Percentiles rank a stretch among this genome's conserved stretches.
Evolutionary conservation across 2,888 invertebrate genomes (phyloP).

Genomic region (Leptinotarsa haldemani): DNA sequence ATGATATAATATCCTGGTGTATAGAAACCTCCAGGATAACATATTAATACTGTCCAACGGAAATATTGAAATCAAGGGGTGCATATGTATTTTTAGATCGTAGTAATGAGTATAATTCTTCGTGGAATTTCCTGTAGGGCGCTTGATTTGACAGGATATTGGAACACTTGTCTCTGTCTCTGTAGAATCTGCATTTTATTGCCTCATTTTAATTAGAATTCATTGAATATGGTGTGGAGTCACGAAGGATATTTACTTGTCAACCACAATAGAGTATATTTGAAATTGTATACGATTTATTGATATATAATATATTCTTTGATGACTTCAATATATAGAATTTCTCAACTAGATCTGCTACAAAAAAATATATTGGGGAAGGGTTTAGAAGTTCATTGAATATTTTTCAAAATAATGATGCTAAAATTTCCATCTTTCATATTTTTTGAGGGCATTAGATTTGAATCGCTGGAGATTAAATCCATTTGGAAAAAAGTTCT

Average conservation of each 20-base stretch:
- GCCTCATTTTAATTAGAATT: slow-evolving; percentile 38
- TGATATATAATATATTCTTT: too few species aligned
- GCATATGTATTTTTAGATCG: slow-evolving; percentile 64
- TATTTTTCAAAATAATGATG: too few species aligned
- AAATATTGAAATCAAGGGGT: slow-evolving; percentile 64
- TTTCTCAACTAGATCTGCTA: too few species aligned
- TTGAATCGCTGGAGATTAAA: too few species aligned
- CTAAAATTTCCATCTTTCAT: too few species aligned
- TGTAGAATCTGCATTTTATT: slow-evolving; percentile 39
- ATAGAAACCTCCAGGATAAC: slow-evolving; percentile 60
- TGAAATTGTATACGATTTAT: not conserved
- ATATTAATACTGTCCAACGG: slow-evolving; percentile 64
- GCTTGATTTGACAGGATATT: slow-evolving; percentile 62
- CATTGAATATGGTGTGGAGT: slow-evolving; percentile 17
- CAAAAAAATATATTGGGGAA: too few species aligned
- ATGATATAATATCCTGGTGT: slow-evolving; percentile 61
- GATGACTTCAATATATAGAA: too few species aligned
- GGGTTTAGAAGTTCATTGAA: too few species aligned
- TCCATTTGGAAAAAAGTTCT: too few species aligned
- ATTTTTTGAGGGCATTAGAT: too few species aligned
- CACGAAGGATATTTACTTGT: slow-evolving; percentile 14
- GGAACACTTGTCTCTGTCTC: slow-evolving; percentile 63
- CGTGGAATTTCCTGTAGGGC: slow-evolving; percentile 60
- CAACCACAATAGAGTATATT: not conserved
- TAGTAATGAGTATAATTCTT: slow-evolving; percentile 63